These are phyloP conservation scores for Dynastes tityus DNA, from an alignment of 2,888 invertebrate species.

Conservation along the genomic window DNA sequence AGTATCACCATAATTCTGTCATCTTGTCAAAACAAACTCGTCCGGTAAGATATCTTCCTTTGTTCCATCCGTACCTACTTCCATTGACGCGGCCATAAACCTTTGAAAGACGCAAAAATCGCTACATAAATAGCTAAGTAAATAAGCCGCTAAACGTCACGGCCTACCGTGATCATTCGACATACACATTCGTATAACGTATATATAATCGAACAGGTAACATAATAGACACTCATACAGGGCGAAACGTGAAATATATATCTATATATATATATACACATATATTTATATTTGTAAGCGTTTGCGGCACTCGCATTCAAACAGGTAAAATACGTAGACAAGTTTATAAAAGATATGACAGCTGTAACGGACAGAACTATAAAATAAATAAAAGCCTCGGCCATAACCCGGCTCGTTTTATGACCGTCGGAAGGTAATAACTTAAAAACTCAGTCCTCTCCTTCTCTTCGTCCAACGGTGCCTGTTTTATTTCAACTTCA, in stretches of 20 bases:
- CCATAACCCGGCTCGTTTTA: constrained; percentile 62
- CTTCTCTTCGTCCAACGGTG: constrained; percentile 9
- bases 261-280: constrained; percentile 19
- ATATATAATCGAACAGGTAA: constrained; percentile 24
- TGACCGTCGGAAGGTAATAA: constrained; percentile 59
- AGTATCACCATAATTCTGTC: constrained; percentile 17
- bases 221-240: constrained; percentile 26
- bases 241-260: constrained; percentile 21
- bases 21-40: constrained; percentile 8
- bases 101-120: constrained; percentile 15
- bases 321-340: constrained; percentile 63
- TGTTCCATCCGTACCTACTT: constrained; percentile 8
- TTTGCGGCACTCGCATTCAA: constrained; percentile 51
- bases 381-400: constrained; percentile 66
- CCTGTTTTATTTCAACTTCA: background rate
- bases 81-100: background rate
- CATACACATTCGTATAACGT: constrained; percentile 18
- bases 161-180: constrained; percentile 27
- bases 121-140: constrained; percentile 8
- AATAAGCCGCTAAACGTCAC: constrained; percentile 39
- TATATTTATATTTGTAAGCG: constrained; percentile 42
- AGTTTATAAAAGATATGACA: constrained; percentile 69
- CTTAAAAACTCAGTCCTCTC: constrained; percentile 44
- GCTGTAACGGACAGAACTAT: constrained; percentile 64
- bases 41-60: constrained; percentile 5